Base-by-base conservation (phyloP, 2,113 vertebrate genomes). In the Aplodontia rufa region DNA sequence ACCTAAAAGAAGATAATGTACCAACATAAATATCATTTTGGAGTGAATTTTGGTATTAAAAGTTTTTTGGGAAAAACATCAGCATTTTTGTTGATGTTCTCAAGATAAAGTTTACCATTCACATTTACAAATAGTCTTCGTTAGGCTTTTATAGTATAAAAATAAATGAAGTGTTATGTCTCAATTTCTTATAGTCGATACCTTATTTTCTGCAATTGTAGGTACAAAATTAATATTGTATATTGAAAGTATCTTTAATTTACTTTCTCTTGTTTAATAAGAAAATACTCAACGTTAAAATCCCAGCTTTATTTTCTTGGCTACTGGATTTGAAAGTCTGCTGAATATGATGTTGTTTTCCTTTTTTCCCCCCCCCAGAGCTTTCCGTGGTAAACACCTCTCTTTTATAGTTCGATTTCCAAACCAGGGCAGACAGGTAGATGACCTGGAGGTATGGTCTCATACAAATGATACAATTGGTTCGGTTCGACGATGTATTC, bases 391-490 rank as follows among this genome's bases (percentile, higher is more conserved):
- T 90, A 99, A 99, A 94, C 99, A 99, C 93, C 99, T 99, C 96
- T 99, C 99, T 2, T 98, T 99, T 95, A 99, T 99, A 68, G 99
- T 99, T 97, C 99, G 99, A 83, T 99, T 99, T 98, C 99, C 99
- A 85, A 99, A 99, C 98, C 99, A 99, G 98, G 99, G 99, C 42
- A 99, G 99, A 28, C 99, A 99, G 97, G 99, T 99, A 66, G 99
- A 99, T 81, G 99, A 99, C 97, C 97, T 99, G 98, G 99, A 99
- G 89, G 99, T 99, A 96, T 99, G 99, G 99, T 99, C 99, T 83
- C 99, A 99, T 97, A 99, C 99, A 80, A 99, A 99, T 0, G 99
- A 99, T 98, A 99, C 99, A 35, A 99, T 99, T n/a, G 99, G 99
- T 95, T 99, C 99, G 35, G 99, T 99, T 79, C 98, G 99, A 14